Evolutionary conservation across 2,888 invertebrate species (phyloP), one percentile per base, ranked within the genome.

Genomic region (Kuschelorhynchus macadamiae): DNA sequence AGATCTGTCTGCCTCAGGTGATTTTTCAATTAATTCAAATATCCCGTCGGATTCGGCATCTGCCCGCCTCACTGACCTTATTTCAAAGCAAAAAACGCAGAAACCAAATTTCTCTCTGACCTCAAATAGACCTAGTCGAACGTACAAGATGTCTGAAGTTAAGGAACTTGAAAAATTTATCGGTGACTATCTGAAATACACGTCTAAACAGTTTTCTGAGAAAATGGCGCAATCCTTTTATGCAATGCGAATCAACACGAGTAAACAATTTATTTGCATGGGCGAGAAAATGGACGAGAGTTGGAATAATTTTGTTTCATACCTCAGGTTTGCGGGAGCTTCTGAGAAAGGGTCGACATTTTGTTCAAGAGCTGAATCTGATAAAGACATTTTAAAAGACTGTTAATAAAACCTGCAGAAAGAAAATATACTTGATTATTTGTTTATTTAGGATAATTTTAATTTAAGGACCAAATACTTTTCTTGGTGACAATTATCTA

Each of bases 191-290:
- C 47, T 75, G 17, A 72, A 60, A n/a, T 57, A 63, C 14, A 53
- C 33, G 12, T 69, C 62, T 21, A 25, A 39, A 20, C 71, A 74
- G 20, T 72, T 75, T 16, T 74, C 76, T 21, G 74, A 76, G 17
- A 75, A 73, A 56, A 64, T 77, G 53, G 53, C 73, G 12, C 72
- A 75, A 18, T 69, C 71, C n/a, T 77, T 77, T 44, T 77, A 75
- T 50, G 69, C 41, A 1, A 41, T 77, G 44, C 64, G 77, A 44
- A 75, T 77, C 11, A 72, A 64, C 20, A 72, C 73, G 18, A 77
- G 76, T 49, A 77, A 77, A 59, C 71, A 75, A 46, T 77, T 77
- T 62, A 77, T 77, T 39, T 72, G 69, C 18, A 64, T 77, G 57
- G 75, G 76, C 17, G 75, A 77, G 18, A 74, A 73, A 47, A 72